phyloP scores from a whole-genome alignment of 2,888 invertebrate genomes.

The Stegophylla sp. region DNA sequence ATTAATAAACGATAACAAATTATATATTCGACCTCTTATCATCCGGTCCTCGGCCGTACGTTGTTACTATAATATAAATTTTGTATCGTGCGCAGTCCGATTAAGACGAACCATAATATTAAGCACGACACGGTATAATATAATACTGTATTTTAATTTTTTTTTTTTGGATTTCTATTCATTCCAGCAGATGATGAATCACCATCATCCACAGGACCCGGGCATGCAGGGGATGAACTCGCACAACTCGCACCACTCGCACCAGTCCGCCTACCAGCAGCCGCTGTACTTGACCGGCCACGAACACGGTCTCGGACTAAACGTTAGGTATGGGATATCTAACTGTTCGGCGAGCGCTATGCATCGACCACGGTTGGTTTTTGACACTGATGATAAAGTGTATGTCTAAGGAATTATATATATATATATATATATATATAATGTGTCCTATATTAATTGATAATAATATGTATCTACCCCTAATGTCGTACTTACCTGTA shows the following conservation, averaged over 20 bases:
- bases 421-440: no score
- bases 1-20: background rate
- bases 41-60: no score
- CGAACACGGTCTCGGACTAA: conserved; percentile 51
- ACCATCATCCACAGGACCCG: conserved; percentile 42
- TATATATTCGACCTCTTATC: no score
- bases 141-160: no score
- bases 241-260: conserved; percentile 54
- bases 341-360: background rate
- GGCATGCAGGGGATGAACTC: conserved; percentile 53
- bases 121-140: no score
- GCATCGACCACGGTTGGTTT: background rate
- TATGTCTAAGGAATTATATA: background rate
- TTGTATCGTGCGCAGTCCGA: no score
- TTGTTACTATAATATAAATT: no score
- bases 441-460: no score
- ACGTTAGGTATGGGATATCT: conserved; percentile 45
- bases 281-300: conserved; percentile 55
- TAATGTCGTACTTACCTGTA: no score
- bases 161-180: background rate
- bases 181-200: conserved; percentile 50
- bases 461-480: no score
- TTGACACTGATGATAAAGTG: background rate
- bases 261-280: conserved; percentile 60
- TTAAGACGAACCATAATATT: no score